Evolutionary conservation across 2,888 invertebrate species (phyloP).

Genomic region (Pardosa pseudoannulata): DNA sequence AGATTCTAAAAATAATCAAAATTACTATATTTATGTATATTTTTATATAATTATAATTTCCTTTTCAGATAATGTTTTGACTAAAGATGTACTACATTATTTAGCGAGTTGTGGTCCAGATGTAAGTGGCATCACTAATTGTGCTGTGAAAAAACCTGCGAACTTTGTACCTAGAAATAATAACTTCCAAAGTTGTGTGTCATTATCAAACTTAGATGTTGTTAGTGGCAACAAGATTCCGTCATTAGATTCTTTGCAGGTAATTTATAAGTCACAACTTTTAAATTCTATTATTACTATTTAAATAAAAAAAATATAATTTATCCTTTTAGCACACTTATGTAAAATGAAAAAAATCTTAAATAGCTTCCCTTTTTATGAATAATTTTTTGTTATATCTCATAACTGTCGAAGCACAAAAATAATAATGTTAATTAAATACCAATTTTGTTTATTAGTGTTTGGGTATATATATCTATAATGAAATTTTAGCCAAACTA

Average conservation of each 20-base stretch:
- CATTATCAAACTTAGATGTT: constrained; percentile 20
- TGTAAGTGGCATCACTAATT: constrained; percentile 45
- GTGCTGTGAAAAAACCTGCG: constrained; percentile 34
- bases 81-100: constrained; percentile 49
- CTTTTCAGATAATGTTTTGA: constrained; percentile 39
- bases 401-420: too few relatives aligned
- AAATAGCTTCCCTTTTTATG: too few relatives aligned
- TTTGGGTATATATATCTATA: too few relatives aligned
- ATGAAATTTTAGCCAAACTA: too few relatives aligned
- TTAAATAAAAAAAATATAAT: too few relatives aligned
- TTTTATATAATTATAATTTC: background rate
- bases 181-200: background rate
- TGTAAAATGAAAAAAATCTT: too few relatives aligned
- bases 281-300: too few relatives aligned
- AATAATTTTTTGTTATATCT: too few relatives aligned
- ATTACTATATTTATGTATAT: background rate
- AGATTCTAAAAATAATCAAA: background rate
- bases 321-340: too few relatives aligned
- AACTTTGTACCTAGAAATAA: constrained; percentile 36
- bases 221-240: constrained; percentile 43
- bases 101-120: constrained; percentile 54
- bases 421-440: too few relatives aligned
- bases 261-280: too few relatives aligned
- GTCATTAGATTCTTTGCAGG: constrained; percentile 52
- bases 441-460: too few relatives aligned